These are phyloP conservation scores for Acipenser transmontanus DNA, from an alignment of 2,797 vertebrate genomes.

Conservation along the genomic window DNA sequence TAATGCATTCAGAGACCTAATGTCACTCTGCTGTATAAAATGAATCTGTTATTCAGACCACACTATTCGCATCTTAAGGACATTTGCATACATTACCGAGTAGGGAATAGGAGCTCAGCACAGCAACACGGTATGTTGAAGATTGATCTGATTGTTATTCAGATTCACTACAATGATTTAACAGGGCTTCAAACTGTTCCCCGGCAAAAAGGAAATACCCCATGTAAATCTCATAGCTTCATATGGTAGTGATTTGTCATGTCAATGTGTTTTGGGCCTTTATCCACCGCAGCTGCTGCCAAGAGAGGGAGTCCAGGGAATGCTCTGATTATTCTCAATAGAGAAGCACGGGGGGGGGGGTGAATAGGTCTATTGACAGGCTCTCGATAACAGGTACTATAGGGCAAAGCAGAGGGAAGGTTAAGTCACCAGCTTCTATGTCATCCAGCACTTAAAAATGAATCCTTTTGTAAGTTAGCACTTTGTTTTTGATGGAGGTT, in stretches of 20 bases:
- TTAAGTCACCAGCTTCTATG: background rate
- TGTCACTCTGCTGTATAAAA: background rate
- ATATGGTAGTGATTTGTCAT: conserved; percentile 78
- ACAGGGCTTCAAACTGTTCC: conserved; percentile 41
- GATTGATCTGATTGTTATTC: conserved; percentile 41
- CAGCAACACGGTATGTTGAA: conserved; percentile 1
- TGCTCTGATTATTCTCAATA: conserved; percentile 50
- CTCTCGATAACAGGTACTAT: conserved; percentile 18
- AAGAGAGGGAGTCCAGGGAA: conserved; percentile 54
- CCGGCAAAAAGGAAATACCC: conserved; percentile 52
- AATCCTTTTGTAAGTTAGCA: too few species aligned
- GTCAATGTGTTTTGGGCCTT: conserved; percentile 53
- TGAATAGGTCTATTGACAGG: conserved; percentile 20
- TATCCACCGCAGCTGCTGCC: conserved; percentile 58
- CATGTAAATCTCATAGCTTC: conserved; percentile 49
- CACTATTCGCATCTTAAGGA: background rate
- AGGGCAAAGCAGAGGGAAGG: background rate
- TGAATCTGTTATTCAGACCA: background rate
- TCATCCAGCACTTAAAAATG: too few species aligned
- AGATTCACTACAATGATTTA: conserved; percentile 43
- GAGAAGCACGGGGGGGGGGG: conserved; percentile 24
- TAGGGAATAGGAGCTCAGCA: background rate
- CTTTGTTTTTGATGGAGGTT: too few species aligned
- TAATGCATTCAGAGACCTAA: background rate
- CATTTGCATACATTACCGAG: background rate